Conservation (phyloP, 1,140 invertebrate species). For the Eumaeus atala region DNA sequence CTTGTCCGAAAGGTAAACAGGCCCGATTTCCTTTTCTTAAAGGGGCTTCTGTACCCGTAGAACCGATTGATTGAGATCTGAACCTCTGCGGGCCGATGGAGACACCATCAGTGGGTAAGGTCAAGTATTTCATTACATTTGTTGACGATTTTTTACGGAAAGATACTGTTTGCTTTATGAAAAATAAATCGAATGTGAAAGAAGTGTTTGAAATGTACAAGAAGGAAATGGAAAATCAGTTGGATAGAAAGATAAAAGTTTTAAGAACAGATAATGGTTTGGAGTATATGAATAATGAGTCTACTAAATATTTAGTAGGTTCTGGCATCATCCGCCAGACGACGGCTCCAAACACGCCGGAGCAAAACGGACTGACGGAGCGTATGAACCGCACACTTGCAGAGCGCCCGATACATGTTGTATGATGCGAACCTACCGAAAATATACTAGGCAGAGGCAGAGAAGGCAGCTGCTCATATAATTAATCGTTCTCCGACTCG, state of each 20-base stretch:
- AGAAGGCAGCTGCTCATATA: background rate
- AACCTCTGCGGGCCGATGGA: constrained; percentile 64
- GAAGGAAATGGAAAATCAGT: constrained; percentile 25
- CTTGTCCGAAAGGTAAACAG: background rate
- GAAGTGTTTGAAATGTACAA: constrained; percentile 27
- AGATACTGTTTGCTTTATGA: constrained; percentile 30
- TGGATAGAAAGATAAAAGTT: constrained; percentile 27
- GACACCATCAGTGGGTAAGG: constrained; percentile 37
- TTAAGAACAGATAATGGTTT: constrained; percentile 27
- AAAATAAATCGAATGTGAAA: constrained; percentile 27
- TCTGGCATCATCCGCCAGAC: background rate
- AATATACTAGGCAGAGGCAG: background rate
- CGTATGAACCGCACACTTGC: background rate
- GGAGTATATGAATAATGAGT: constrained; percentile 29
- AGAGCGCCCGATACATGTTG: background rate
- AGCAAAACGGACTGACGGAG: constrained; percentile 11
- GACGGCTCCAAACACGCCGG: constrained; percentile 11
- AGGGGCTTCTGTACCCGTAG: background rate
- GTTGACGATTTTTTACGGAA: constrained; percentile 50
- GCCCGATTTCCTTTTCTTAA: background rate
- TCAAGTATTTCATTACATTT: constrained; percentile 55
- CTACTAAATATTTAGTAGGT: constrained; percentile 24
- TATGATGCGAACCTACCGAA: background rate
- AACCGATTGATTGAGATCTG: constrained; percentile 27
- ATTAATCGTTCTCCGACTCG: background rate